A percentile compares a stretch with the other conserved stretches of the same genome.
phyloP scores from a whole-genome alignment of 1,140 invertebrate species.

The Drosophila oshimai region DNA sequence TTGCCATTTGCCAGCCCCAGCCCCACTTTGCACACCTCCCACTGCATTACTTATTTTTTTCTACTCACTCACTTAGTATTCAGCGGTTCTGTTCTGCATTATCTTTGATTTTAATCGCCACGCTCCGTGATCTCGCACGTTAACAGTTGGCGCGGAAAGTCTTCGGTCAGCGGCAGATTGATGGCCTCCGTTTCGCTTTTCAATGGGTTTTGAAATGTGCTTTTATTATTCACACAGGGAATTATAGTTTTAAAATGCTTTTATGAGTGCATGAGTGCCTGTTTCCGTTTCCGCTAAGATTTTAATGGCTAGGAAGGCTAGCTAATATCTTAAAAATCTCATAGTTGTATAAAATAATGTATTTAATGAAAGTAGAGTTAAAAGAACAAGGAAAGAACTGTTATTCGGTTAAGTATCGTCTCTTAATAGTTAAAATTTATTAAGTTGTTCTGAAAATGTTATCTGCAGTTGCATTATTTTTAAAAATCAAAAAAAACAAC shows the following conservation, averaged over 20 bases:
- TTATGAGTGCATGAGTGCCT: not conserved
- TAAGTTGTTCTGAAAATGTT: too few relatives aligned
- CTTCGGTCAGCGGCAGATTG: slow-evolving; percentile 23
- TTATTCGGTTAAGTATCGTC: too few relatives aligned
- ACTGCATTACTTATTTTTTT: too few relatives aligned
- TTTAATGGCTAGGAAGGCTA: too few relatives aligned
- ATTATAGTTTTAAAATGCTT: not conserved
- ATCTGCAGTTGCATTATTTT: too few relatives aligned
- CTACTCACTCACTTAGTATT: slow-evolving; percentile 8
- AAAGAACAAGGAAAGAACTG: too few relatives aligned
- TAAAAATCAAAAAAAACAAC: too few relatives aligned
- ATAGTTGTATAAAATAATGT: too few relatives aligned
- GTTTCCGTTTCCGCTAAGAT: slow-evolving; percentile 1
- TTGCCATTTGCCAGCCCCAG: not conserved
- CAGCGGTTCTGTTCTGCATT: slow-evolving; percentile 40
- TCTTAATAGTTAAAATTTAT: too few relatives aligned
- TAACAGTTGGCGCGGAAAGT: slow-evolving; percentile 46
- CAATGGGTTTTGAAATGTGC: not conserved
- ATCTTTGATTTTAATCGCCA: slow-evolving; percentile 57
- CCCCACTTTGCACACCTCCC: not conserved
- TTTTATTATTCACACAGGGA: not conserved
- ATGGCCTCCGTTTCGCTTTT: slow-evolving; percentile 20
- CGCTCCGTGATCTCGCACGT: slow-evolving; percentile 66
- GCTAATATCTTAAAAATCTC: too few relatives aligned
- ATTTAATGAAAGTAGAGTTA: too few relatives aligned